phyloP scores from a whole-genome alignment of 92 coral and sea anemone species.

The Diadumene lineata region DNA sequence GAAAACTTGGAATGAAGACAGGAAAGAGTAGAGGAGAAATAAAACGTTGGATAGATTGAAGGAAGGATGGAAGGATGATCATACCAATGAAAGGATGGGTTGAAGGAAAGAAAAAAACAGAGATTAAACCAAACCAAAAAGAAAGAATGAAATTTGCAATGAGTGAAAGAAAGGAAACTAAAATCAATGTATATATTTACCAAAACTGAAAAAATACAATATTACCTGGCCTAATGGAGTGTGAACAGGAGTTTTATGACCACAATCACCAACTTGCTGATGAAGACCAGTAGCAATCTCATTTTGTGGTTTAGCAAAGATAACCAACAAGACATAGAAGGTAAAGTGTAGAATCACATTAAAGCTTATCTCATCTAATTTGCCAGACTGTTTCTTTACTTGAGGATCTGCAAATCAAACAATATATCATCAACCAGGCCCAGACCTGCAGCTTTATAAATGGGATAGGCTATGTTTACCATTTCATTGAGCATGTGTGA shows the following conservation, averaged over 20 bases:
- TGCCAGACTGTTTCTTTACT: neutral
- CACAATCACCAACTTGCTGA: conserved; percentile 34
- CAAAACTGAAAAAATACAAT: neutral
- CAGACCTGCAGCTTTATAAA: too few species aligned
- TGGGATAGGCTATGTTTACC: too few species aligned
- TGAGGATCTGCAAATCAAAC: too few species aligned
- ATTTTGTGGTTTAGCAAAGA: conserved; percentile 35
- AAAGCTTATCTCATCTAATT: conserved; percentile 31
- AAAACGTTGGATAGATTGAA: neutral
- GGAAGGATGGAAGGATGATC: neutral
- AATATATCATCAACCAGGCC: too few species aligned
- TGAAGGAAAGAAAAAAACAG: neutral
- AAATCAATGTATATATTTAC: neutral
- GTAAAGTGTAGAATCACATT: conserved; percentile 19
- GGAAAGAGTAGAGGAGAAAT: neutral
- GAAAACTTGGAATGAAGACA: neutral
- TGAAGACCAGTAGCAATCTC: conserved; percentile 16
- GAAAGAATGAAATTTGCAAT: neutral
- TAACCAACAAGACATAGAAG: conserved; percentile 26
- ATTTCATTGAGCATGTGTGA: too few species aligned
- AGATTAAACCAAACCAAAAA: neutral
- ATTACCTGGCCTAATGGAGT: conserved; percentile 41
- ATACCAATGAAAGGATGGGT: neutral
- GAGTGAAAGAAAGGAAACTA: neutral
- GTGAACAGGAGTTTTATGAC: conserved; percentile 32